Evolutionary conservation across 2,113 vertebrate genomes (phyloP), one percentile per base, ranked within the genome.

Genomic region (Emydura subglobosa): DNA sequence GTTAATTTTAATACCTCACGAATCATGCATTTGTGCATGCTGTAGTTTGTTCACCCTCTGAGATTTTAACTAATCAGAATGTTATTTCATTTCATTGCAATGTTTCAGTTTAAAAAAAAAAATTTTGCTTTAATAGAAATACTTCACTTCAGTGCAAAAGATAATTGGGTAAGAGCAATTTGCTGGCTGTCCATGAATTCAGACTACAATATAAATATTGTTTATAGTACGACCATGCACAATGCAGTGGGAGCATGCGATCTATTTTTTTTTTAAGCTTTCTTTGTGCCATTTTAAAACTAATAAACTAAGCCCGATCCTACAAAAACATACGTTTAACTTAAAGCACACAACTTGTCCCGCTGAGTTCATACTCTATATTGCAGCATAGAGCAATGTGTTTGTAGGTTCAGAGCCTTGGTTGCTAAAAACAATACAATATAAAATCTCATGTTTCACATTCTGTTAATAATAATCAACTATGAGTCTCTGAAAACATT

Each of bases 201-300:
- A 42, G 17, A 10, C 25, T n/a, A 22, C 31, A 92, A n/a, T 68
- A n/a, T 9, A 68, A 68, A 68, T 72, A 72, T 22, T 22, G 34
- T 72, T 39, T 22, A 39, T 39, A 72, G 19, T 72, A 72, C 65
- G 44, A 68, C 3, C 12, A 79, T 51, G 57, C 13, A 54, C 53
- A 83, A 78, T 1, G 44, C 1, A 61, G 53, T 3, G 65, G 21
- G 1, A 42, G 8, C 3, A 16, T 3, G 0, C 8, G 8, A 2
- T 16, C 27, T 79, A 10, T 22, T 79, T 27, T 82, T 90, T 81
- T 90, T 90, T 61, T 34, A 17, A 49, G 27, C 87, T 79, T 65
- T 27, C 57, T 51, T 22, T 65, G 14, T 34, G 61, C 61, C 31
- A 65, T 65, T 65, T 65, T 65, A 8, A 65, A 59, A 25, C 3